Conservation (phyloP, 2,797 vertebrate genomes). For the Lepus townsendii region DNA sequence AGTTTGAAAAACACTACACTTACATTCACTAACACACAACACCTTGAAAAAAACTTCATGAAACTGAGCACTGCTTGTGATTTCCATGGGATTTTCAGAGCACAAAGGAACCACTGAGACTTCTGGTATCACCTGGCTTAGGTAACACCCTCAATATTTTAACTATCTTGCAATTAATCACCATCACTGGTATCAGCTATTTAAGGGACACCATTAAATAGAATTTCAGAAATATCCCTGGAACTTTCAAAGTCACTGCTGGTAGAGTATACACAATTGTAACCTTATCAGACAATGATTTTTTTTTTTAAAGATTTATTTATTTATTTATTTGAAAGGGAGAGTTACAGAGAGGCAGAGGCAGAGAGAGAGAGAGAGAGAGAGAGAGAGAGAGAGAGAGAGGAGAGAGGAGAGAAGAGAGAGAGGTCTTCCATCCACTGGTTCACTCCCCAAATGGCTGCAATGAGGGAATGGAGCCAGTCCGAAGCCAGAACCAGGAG, state of each 20-base stretch:
- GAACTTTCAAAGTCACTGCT: neutral
- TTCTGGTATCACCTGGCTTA: neutral
- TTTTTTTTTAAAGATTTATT: no score
- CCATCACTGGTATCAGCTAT: neutral
- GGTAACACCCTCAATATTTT: neutral
- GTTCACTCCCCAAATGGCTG: no score
- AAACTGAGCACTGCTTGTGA: neutral
- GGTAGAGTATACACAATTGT: neutral
- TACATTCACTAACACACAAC: neutral
- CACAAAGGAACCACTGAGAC: neutral
- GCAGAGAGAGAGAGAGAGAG: no score
- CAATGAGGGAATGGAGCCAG: no score
- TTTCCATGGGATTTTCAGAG: slow-evolving; percentile 5
- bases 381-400: no score
- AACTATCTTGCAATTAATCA: neutral
- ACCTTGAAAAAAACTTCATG: slow-evolving; percentile 12
- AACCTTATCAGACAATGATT: neutral
- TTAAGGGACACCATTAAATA: neutral
- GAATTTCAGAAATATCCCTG: slow-evolving; percentile 2
- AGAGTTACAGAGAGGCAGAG: no score
- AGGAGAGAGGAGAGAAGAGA: no score
- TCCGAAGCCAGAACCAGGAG: no score
- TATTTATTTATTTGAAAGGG: no score
- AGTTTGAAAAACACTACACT: neutral
- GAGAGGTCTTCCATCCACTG: no score